These are phyloP conservation scores for Cancer borealis DNA, from an alignment of 2,888 invertebrate species.

Conservation along the genomic window DNA sequence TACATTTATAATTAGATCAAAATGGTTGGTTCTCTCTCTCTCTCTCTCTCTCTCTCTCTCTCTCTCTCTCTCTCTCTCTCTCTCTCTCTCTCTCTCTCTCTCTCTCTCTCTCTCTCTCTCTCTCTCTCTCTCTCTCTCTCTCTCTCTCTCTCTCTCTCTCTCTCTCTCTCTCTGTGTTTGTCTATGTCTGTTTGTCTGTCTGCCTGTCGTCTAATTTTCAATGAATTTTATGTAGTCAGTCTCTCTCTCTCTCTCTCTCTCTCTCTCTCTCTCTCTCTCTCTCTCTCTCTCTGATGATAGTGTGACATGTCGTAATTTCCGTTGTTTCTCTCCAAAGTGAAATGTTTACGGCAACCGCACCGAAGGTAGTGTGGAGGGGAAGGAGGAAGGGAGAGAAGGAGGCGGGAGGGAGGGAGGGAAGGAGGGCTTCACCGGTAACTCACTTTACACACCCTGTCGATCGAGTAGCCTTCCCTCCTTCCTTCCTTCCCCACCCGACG, in stretches of 20 bases:
- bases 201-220: background rate
- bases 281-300: background rate
- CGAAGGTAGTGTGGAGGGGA: background rate
- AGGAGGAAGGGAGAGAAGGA: background rate
- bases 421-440: conserved; percentile 11
- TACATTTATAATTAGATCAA: background rate
- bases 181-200: conserved; percentile 6
- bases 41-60: conserved; percentile 11
- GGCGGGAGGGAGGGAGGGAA: background rate
- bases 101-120: conserved; percentile 15
- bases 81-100: background rate
- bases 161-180: conserved; percentile 7
- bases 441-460: conserved; percentile 26
- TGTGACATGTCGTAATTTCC: conserved; percentile 23
- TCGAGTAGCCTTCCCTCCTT: conserved; percentile 29
- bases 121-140: conserved; percentile 26
- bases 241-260: conserved; percentile 1
- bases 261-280: background rate
- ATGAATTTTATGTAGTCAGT: too few species aligned
- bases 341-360: conserved; percentile 4
- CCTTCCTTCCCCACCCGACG: background rate
- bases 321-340: conserved; percentile 23
- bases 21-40: background rate
- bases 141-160: background rate
- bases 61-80: conserved; percentile 26